Conservation (phyloP, 2,888 invertebrate genomes). For the Phyllotreta striolata region DNA sequence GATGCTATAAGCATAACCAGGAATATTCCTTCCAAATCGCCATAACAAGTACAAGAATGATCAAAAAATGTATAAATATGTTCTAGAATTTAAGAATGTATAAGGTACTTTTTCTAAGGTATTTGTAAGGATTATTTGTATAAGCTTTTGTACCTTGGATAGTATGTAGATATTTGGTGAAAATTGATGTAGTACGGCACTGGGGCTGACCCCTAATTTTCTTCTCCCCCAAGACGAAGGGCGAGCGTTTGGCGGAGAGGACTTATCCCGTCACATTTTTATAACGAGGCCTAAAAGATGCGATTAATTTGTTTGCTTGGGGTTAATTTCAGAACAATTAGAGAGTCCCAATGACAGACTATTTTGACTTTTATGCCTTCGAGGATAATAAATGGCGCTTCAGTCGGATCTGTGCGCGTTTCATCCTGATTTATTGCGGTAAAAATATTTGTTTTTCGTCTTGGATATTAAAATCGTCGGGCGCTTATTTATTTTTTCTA, state of each 20-base stretch:
- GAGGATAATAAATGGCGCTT: conserved; percentile 26
- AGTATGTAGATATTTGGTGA: background rate
- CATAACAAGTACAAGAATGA: too few relatives aligned
- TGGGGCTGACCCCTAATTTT: conserved; percentile 26
- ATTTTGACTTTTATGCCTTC: conserved; percentile 41
- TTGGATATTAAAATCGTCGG: background rate
- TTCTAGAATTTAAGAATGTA: too few relatives aligned
- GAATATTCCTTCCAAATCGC: too few relatives aligned
- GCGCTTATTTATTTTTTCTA: background rate
- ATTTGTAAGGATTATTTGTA: too few relatives aligned
- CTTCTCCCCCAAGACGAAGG: conserved; percentile 25
- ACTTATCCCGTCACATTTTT: conserved; percentile 58
- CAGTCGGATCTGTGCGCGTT: conserved; percentile 24
- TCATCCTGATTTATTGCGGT: conserved; percentile 20
- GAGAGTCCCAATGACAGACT: conserved; percentile 50
- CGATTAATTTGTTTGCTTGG: conserved; percentile 60
- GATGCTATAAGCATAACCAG: too few relatives aligned
- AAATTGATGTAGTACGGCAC: background rate
- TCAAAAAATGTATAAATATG: too few relatives aligned
- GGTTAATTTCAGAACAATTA: conserved; percentile 60
- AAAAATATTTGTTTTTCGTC: background rate
- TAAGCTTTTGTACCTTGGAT: too few relatives aligned
- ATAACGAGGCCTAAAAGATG: conserved; percentile 56
- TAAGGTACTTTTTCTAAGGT: conserved; percentile 3
- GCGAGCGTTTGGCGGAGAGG: conserved; percentile 36